Conservation (phyloP, 2,888 invertebrate species). For the Pharmacophagus antenor region DNA sequence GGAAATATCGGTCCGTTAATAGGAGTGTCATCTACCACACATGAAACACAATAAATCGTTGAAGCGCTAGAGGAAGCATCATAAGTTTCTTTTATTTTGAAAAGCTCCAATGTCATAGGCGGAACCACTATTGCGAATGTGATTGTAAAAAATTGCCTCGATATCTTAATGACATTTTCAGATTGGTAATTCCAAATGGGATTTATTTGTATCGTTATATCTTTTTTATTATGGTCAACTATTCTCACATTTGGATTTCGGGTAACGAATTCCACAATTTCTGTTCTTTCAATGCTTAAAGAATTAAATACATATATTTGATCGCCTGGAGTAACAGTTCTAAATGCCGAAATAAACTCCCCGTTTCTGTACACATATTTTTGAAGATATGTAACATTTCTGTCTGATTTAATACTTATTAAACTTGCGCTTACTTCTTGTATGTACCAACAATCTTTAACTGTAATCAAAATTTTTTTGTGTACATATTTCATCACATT, state of each 20-base stretch:
- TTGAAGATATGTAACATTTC: slow-evolving; percentile 81
- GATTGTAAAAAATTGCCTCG: slow-evolving; percentile 79
- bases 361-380: slow-evolving; percentile 68
- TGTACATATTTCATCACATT: slow-evolving; percentile 93
- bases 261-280: slow-evolving; percentile 87
- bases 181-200: slow-evolving; percentile 63
- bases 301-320: slow-evolving; percentile 91
- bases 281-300: slow-evolving; percentile 87
- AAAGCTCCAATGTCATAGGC: slow-evolving; percentile 87
- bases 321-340: slow-evolving; percentile 78
- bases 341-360: slow-evolving; percentile 61
- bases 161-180: slow-evolving; percentile 55
- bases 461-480: slow-evolving; percentile 76
- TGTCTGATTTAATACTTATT: slow-evolving; percentile 87
- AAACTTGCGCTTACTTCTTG: slow-evolving; percentile 62
- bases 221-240: slow-evolving; percentile 83
- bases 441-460: slow-evolving; percentile 66
- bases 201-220: slow-evolving; percentile 65
- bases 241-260: slow-evolving; percentile 87
- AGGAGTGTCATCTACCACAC: slow-evolving; percentile 48
- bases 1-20: slow-evolving; percentile 44
- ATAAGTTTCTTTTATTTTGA: slow-evolving; percentile 71
- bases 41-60: slow-evolving; percentile 56
- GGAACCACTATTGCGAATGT: slow-evolving; percentile 88
- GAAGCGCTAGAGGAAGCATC: slow-evolving; percentile 58